Evolutionary conservation across 1,140 invertebrate genomes (phyloP).

Genomic region (Delia radicum): DNA sequence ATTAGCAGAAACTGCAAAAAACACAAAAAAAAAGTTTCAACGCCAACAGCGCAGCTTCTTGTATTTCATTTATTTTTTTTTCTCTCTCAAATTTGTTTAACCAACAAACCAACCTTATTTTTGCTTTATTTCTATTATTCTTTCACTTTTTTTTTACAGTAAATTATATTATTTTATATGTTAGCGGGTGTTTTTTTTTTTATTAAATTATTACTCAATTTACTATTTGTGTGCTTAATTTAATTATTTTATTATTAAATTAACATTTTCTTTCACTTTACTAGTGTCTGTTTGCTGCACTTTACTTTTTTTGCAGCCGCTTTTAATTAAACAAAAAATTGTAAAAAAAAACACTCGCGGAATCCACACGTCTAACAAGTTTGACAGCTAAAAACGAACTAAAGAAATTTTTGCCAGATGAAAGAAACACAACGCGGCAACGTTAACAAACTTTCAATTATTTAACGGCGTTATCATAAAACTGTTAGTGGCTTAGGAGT

Average conservation of each 20-base stretch:
- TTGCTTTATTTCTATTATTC: not conserved
- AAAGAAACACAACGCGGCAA: too few relatives aligned
- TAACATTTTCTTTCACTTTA: not conserved
- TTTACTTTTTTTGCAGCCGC: not conserved
- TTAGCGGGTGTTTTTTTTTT: not conserved
- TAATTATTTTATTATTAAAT: not conserved
- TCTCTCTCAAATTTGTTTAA: conserved; percentile 9
- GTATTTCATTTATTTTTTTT: not conserved
- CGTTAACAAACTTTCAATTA: too few relatives aligned
- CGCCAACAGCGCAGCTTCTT: not conserved
- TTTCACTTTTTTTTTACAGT: conserved; percentile 7
- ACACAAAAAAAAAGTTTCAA: not conserved
- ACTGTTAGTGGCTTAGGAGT: too few relatives aligned
- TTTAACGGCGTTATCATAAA: too few relatives aligned
- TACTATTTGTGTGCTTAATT: not conserved
- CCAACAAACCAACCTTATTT: not conserved
- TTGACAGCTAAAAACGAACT: conserved; percentile 1
- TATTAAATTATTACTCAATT: not conserved
- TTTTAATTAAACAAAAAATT: not conserved
- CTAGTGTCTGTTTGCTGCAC: not conserved
- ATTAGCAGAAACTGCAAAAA: conserved; percentile 8
- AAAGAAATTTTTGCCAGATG: too few relatives aligned
- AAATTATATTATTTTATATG: not conserved
- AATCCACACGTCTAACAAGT: not conserved
- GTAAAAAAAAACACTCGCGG: not conserved